Conservation (phyloP, 2,888 invertebrate species). For the Tachystola acroxantha region DNA sequence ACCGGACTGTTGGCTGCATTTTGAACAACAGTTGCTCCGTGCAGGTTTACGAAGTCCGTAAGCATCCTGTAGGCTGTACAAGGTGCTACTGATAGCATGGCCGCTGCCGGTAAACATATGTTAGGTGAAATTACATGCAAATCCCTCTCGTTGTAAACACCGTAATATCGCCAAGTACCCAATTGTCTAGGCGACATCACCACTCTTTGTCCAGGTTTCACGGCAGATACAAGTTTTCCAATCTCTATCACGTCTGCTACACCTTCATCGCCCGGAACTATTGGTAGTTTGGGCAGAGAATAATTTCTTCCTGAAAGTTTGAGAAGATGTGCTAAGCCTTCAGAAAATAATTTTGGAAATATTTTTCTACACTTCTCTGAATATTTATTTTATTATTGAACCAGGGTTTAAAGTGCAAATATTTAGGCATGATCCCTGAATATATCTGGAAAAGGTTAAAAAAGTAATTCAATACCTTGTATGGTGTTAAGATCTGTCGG, state of each 20-base stretch:
- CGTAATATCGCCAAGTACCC: conserved; percentile 93
- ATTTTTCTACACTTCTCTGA: not conserved
- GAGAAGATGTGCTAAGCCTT: not conserved
- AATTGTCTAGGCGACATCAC: conserved; percentile 84
- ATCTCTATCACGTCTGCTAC: conserved; percentile 81
- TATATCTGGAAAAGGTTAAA: too few species aligned
- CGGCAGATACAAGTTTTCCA: conserved; percentile 50
- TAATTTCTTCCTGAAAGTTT: conserved; percentile 54
- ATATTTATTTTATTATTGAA: too few species aligned
- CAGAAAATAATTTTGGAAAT: not conserved
- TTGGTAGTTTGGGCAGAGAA: conserved; percentile 84
- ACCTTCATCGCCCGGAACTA: conserved; percentile 95
- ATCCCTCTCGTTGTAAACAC: conserved; percentile 78
- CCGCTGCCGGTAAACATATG: conserved; percentile 85
- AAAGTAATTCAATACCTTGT: conserved; percentile 85
- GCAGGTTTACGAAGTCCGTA: conserved; percentile 87
- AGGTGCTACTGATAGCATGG: conserved; percentile 94
- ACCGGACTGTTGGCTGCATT: conserved; percentile 98
- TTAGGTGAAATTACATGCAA: conserved; percentile 83
- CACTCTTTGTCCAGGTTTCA: conserved; percentile 86
- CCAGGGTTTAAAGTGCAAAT: too few species aligned
- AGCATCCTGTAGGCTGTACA: conserved; percentile 97
- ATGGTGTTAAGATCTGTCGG: conserved; percentile 99
- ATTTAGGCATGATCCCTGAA: conserved; percentile 4
- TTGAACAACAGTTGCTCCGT: conserved; percentile 95